A percentile compares a stretch with the other conserved stretches of the same genome.
These are phyloP conservation scores for Agelaius tricolor DNA, from an alignment of 2,113 vertebrate species.

Conservation along the genomic window DNA sequence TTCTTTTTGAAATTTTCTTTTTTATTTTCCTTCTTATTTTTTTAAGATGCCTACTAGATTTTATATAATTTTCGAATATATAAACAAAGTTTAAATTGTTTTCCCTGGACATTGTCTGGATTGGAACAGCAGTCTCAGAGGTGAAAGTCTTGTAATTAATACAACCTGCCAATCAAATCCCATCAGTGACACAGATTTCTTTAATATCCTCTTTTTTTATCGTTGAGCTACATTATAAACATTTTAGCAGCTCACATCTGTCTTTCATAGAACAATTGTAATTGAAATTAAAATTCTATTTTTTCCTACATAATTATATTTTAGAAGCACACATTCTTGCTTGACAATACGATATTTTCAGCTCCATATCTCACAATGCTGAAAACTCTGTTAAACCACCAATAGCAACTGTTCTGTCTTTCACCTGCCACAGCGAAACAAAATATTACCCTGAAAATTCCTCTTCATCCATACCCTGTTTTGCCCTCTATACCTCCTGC, in stretches of 20 bases:
- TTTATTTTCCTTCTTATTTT: background rate
- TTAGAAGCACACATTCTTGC: slow-evolving; percentile 2
- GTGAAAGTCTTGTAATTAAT: slow-evolving; percentile 67
- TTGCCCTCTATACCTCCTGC: background rate
- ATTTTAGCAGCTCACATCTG: slow-evolving; percentile 61
- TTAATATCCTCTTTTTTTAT: slow-evolving; percentile 49
- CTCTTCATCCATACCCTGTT: background rate
- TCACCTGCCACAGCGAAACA: background rate
- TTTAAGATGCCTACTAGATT: background rate
- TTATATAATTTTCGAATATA: slow-evolving; percentile 35
- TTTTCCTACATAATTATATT: slow-evolving; percentile 34
- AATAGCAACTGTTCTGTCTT: background rate
- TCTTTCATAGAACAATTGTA: slow-evolving; percentile 61
- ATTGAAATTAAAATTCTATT: slow-evolving; percentile 52
- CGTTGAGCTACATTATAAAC: slow-evolving; percentile 46
- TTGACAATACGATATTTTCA: background rate
- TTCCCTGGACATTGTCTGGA: slow-evolving; percentile 18
- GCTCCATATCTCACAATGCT: background rate
- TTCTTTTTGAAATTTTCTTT: background rate
- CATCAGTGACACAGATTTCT: slow-evolving; percentile 11
- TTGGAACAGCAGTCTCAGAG: slow-evolving; percentile 43
- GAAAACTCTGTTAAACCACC: background rate
- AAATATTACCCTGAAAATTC: background rate
- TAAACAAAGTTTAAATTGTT: slow-evolving; percentile 37
- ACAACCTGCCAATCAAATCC: slow-evolving; percentile 54